phyloP scores from a whole-genome alignment of 2,888 invertebrate species.

The Aelia acuminata region DNA sequence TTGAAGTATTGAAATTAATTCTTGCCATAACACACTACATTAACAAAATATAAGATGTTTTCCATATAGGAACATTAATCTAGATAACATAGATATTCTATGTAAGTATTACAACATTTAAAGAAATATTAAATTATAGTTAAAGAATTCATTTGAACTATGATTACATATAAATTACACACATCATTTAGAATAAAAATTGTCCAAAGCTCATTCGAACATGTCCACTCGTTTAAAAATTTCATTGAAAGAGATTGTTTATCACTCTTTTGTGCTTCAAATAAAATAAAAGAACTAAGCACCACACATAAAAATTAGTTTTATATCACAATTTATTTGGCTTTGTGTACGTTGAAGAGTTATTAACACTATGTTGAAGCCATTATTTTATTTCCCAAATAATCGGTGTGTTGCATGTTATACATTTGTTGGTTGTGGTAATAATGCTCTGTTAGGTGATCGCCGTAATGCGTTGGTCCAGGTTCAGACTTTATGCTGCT shows the following conservation, averaged over 20 bases:
- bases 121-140: conserved; percentile 40
- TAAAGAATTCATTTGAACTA: conserved; percentile 27
- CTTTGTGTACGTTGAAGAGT: conserved; percentile 20
- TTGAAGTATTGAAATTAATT: neutral
- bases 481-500: conserved; percentile 70
- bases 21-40: neutral
- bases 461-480: conserved; percentile 66
- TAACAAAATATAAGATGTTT: neutral
- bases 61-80: conserved; percentile 36
- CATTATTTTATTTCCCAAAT: conserved; percentile 66
- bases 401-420: conserved; percentile 65
- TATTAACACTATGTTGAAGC: conserved; percentile 64
- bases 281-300: neutral
- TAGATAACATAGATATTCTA: neutral
- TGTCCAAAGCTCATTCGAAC: neutral
- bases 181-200: neutral
- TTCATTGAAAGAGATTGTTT: neutral
- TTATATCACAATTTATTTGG: conserved; percentile 51
- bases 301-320: conserved; percentile 31
- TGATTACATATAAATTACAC: conserved; percentile 27
- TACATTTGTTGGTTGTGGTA: conserved; percentile 69
- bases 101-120: conserved; percentile 36
- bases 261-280: conserved; percentile 8
- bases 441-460: conserved; percentile 68
- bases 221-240: neutral